Evolutionary conservation across 2,797 vertebrate species (phyloP).

Genomic region (Pseudochaenichthys georgianus): DNA sequence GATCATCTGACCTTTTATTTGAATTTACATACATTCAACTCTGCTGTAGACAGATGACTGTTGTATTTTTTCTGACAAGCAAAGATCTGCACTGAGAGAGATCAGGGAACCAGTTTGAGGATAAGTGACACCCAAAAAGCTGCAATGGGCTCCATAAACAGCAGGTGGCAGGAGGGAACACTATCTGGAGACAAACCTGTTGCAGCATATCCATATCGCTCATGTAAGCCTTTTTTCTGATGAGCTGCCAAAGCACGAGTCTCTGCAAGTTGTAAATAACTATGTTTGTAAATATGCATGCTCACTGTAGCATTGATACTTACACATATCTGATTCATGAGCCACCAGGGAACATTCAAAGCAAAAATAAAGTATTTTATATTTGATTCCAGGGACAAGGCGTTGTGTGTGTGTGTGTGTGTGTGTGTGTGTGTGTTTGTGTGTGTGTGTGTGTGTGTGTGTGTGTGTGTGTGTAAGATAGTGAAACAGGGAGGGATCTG

Average conservation of each 20-base stretch:
- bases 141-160: constrained; percentile 53
- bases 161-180: constrained; percentile 71
- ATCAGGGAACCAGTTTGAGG: constrained; percentile 6
- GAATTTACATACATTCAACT: constrained; percentile 18
- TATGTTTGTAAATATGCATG: constrained; percentile 40
- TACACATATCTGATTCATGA: constrained; percentile 7
- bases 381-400: constrained; percentile 1
- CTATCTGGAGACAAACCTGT: constrained; percentile 58
- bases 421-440: too few relatives aligned
- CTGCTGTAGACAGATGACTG: constrained; percentile 40
- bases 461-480: neutral
- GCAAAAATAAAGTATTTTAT: neutral
- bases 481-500: neutral
- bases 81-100: constrained; percentile 20
- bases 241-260: constrained; percentile 40
- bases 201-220: constrained; percentile 53
- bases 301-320: constrained; percentile 27
- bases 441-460: too few relatives aligned
- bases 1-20: neutral
- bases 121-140: neutral
- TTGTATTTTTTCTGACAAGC: constrained; percentile 33
- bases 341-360: constrained; percentile 3
- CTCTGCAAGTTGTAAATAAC: constrained; percentile 53
- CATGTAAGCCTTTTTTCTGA: constrained; percentile 49
- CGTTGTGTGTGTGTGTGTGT: neutral